Base-by-base conservation (phyloP, 2,797 vertebrate genomes). In the Gouania willdenowi region DNA sequence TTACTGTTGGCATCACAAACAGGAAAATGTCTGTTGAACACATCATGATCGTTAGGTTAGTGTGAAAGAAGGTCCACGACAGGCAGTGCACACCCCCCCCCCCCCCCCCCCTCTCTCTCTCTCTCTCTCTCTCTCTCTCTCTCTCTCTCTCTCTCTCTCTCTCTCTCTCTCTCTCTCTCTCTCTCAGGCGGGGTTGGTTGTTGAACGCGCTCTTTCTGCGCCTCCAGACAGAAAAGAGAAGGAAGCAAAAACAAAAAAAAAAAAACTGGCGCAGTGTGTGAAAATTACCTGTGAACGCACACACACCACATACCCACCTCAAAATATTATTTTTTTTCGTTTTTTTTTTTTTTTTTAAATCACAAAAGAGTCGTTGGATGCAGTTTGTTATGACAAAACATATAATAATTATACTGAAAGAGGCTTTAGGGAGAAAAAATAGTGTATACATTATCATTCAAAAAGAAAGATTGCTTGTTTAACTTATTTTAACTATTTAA, bases 131-230 rank as follows among this genome's bases (percentile, higher is more conserved):
- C 41, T 8, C 30, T n/a, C 21, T 19, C 41, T 35, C 54, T 21
- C 45, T 26, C 32, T 22, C 36, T 32, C 27, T 11, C 37, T 12
- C 20, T 28, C 14, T 2, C 5, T 11, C 18, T 15, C 46, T 10
- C 55, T 27, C 53, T 8, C 19, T 10, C 50, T 15, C 45, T 14
- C 35, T 32, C 62, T 31, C 42, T 24, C 54, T 36, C 60, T 46
- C 41, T 41, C 9, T 4, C 71, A 77, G 84, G 71, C 73, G 75
- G 75, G 79, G 68, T 69, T 72, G 77, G 85, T n/a, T n/a, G n/a
- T n/a, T n/a, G n/a, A n/a, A n/a, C n/a, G 82, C 83, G 84, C 78
- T 79, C 71, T 75, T 81, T 86, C 15, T 11, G 26, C 42, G 11
- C 42, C 62, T 53, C 24, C 47, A 59, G 48, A 69, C 65, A 44